phyloP scores from a whole-genome alignment of 2,113 vertebrate genomes.

The Gymnogyps californianus region DNA sequence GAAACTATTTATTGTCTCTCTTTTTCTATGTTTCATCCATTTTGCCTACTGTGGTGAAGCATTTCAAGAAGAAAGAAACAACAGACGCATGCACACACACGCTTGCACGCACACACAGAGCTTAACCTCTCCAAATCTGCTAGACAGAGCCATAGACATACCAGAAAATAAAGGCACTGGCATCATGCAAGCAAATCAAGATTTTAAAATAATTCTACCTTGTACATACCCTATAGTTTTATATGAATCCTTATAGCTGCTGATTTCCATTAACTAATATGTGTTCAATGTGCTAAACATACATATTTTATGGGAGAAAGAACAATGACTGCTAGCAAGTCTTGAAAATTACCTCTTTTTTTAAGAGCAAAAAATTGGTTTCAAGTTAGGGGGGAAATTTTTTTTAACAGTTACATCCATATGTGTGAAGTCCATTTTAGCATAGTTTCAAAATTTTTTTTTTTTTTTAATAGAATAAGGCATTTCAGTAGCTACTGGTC shows the following conservation, averaged over 20 bases:
- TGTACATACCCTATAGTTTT: fast-evolving
- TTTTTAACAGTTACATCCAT: background rate
- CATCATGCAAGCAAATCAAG: background rate
- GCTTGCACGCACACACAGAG: slow-evolving; percentile 24
- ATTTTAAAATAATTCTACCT: background rate
- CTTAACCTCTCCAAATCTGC: slow-evolving; percentile 18
- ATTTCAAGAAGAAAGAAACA: slow-evolving; percentile 54
- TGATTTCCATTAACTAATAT: background rate
- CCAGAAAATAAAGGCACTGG: background rate
- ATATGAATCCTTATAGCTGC: background rate
- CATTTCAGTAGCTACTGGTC: background rate
- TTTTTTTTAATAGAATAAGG: background rate
- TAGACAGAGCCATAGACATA: background rate
- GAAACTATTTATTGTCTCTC: slow-evolving; percentile 72
- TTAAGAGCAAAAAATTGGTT: background rate
- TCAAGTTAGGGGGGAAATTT: background rate
- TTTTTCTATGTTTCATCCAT: slow-evolving; percentile 52
- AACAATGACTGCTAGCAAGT: background rate
- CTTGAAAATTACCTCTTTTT: background rate
- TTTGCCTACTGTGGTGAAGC: slow-evolving; percentile 51
- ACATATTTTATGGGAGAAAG: background rate
- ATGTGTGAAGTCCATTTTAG: background rate
- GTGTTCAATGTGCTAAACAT: fast-evolving
- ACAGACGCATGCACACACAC: slow-evolving; percentile 24
- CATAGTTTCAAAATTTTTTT: background rate